Conservation (phyloP, 92 coral and sea anemone species). For the Phymanthus crucifer region DNA sequence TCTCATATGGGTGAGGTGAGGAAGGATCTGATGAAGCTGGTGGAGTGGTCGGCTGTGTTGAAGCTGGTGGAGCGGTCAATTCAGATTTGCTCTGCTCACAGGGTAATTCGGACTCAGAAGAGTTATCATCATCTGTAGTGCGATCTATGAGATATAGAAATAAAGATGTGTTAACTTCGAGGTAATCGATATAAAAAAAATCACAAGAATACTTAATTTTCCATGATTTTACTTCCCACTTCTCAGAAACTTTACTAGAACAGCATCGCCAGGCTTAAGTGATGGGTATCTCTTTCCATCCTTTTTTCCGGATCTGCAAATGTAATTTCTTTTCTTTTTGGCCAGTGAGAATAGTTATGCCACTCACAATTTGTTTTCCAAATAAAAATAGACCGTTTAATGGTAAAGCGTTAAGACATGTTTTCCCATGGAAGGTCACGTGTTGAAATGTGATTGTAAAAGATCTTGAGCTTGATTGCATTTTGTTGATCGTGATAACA, state of each 20-base stretch:
- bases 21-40: neutral
- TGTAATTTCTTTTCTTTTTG: conserved; percentile 47
- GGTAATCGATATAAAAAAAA: neutral
- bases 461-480: too few species aligned
- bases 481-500: too few species aligned
- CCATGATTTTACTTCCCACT: neutral
- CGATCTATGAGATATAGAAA: neutral
- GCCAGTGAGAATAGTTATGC: conserved; percentile 46
- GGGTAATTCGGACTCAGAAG: neutral
- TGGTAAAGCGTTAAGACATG: too few species aligned
- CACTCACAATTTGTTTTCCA: conserved; percentile 58
- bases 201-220: neutral
- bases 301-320: neutral
- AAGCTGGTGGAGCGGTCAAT: too few species aligned
- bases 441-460: too few species aligned
- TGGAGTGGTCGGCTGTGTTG: neutral
- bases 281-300: conserved; percentile 13
- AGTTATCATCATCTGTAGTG: neutral
- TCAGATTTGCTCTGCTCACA: too few species aligned
- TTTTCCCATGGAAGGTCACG: too few species aligned
- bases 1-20: neutral
- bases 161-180: neutral
- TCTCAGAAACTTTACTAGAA: neutral
- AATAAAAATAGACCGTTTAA: conserved; percentile 4
- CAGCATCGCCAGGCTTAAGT: neutral